These are phyloP conservation scores for Pheosia tremula DNA, from an alignment of 2,888 invertebrate species.

Conservation along the genomic window DNA sequence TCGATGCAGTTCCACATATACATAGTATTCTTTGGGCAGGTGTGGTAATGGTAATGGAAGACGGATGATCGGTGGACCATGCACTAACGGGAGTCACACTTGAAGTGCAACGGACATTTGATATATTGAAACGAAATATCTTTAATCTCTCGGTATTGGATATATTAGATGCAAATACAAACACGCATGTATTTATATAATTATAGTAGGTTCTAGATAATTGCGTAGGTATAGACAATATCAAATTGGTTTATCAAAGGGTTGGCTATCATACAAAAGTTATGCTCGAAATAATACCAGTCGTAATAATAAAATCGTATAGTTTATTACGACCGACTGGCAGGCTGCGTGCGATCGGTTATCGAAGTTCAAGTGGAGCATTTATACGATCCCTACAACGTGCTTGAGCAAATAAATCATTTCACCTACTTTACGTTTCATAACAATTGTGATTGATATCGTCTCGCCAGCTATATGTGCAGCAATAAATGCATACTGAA, in stretches of 20 bases:
- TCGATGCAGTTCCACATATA: conserved; percentile 15
- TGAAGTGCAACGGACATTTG: conserved; percentile 69
- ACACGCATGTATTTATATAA: conserved; percentile 11
- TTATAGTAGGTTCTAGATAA: conserved; percentile 4
- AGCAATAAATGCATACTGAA: conserved; percentile 10
- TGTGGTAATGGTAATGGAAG: conserved; percentile 68
- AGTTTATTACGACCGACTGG: conserved; percentile 63
- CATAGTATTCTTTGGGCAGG: conserved; percentile 29
- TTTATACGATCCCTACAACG: conserved; percentile 53
- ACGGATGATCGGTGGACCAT: conserved; percentile 70
- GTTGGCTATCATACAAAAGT: conserved; percentile 24
- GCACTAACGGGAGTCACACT: conserved; percentile 75
- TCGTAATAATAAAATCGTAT: conserved; percentile 64
- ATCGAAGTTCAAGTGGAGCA: conserved; percentile 59
- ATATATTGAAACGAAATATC: conserved; percentile 67
- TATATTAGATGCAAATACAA: conserved; percentile 19
- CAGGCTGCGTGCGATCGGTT: conserved; percentile 53
- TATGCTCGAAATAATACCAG: conserved; percentile 50
- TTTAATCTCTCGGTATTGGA: conserved; percentile 43
- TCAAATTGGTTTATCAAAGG: conserved; percentile 14
- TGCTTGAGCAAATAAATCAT: conserved; percentile 63
- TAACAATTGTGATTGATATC: conserved; percentile 41
- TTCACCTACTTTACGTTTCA: conserved; percentile 49
- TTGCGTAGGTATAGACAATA: background rate
- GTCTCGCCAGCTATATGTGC: conserved; percentile 21